Evolutionary conservation across 2,797 vertebrate genomes (phyloP), one percentile per base, ranked within the genome.

Genomic region (Percopsis omiscomaycus): DNA sequence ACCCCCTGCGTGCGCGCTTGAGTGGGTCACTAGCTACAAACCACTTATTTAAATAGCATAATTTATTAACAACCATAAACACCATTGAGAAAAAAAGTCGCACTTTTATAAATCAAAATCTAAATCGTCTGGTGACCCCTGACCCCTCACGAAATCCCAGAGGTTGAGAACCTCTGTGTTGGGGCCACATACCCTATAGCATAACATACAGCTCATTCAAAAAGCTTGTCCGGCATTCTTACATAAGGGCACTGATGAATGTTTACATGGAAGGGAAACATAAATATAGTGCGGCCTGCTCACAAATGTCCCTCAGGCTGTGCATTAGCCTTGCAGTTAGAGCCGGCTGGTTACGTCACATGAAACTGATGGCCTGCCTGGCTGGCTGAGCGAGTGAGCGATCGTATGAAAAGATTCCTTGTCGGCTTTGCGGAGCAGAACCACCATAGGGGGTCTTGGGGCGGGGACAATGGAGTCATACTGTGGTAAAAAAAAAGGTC

Each of bases 331-430:
- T 12, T 55, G 15, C 56, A 58, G 60, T 65, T 77, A 54, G 51
- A 52, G 44, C 55, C 73, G 28, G 64, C 53, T 61, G 61, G 58
- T 69, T 82, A 74, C 68, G 65, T 74, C 74, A 77, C 59, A 73
- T 67, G 60, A 53, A 68, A 54, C 59, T 59, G 50, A 29, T 12
- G n/a, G 11, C 59, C 57, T 32, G 57, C 61, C 66, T 57, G 51
- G 69, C 29, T 2, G 56, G 28, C 3, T 61, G 47, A 60, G 53
- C 3, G 14, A 46, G 48, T 44, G 8, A 47, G 56, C 22, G 14
- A 30, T 47, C 5, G 15, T 27, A 51, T 58, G 29, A 67, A 47
- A 79, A 66, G 79, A 68, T 69, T 49, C 66, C 8, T 37, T 29
- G 49, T 51, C 46, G 14, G 37, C 48, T 29, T 54, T 48, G 50